A percentile compares a stretch with the other conserved stretches of the same genome.
phyloP scores from a whole-genome alignment of 2,113 vertebrate species.

The Scolopax mira region DNA sequence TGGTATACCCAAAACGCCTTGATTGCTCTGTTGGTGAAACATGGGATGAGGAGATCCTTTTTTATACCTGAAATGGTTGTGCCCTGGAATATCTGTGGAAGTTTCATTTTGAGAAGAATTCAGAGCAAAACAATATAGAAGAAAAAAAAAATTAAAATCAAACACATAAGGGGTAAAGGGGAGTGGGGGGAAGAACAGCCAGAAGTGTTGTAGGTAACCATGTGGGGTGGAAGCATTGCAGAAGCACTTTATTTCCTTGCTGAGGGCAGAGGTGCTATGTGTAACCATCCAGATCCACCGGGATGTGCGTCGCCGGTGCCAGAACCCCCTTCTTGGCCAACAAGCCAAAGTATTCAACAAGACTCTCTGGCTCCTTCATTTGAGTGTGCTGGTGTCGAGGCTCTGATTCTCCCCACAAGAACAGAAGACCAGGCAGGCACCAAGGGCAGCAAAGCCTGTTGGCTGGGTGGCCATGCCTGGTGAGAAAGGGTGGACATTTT shows the following conservation, averaged over 20 bases:
- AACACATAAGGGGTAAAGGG: neutral
- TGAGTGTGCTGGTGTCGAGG: neutral
- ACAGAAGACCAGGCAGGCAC: neutral
- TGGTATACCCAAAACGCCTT: slow-evolving; percentile 49
- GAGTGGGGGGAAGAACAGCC: neutral
- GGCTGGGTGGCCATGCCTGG: neutral
- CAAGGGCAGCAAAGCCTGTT: neutral
- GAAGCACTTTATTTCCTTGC: neutral
- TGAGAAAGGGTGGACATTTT: neutral
- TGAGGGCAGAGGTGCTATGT: slow-evolving; percentile 1
- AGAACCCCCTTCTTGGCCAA: slow-evolving; percentile 37
- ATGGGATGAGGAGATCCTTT: slow-evolving; percentile 52
- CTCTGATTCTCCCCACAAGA: neutral
- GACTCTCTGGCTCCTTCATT: neutral
- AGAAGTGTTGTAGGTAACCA: slow-evolving; percentile 27
- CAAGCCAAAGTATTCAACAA: slow-evolving; percentile 32
- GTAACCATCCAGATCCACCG: slow-evolving; percentile 1
- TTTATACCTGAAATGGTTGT: slow-evolving; percentile 48
- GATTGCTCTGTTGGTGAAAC: slow-evolving; percentile 73
- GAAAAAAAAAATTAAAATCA: neutral
- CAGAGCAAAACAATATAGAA: neutral
- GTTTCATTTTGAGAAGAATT: slow-evolving; percentile 11
- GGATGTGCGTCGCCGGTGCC: neutral
- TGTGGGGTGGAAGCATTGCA: neutral
- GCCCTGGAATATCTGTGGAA: slow-evolving; percentile 57